Evolutionary conservation across 2,797 vertebrate genomes (phyloP), one percentile per base, ranked within the genome.

Genomic region (Ara ararauna): DNA sequence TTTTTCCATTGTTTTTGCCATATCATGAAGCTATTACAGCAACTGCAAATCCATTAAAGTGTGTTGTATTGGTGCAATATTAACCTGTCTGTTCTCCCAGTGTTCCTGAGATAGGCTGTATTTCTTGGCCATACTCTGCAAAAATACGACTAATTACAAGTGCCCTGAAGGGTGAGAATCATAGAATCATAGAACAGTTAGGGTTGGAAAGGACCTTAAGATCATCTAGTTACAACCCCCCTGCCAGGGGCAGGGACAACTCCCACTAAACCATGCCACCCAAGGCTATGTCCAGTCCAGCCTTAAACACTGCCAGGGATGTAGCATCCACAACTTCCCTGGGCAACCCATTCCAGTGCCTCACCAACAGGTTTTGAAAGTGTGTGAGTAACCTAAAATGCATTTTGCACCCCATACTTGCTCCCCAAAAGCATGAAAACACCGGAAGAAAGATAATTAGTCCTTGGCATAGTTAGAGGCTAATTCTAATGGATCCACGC

Each of bases 1-100:
- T 67, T 68, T 72, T 73, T 45, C 42, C 68, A 26, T 73, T 62
- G 44, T 76, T 70, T 21, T 1, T 56, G 77, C 80, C 92, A 23
- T 65, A 84, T 38, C 94, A 13, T 64, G 20, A 85, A 76, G 60
- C 74, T 90, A 16, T 91, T 76, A 51, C 32, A 93, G 58, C 91
- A 87, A 53, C 20, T 64, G 51, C 34, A 11, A 45, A 78, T 73
- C 51, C 60, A 3, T 71, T 67, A 2, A n/a, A 72, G 82, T 67
- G 54, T 93, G 51, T 77, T 24, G 21, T 73, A 26, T 29, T 23
- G 44, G 44, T 95, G 96, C 92, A 92, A 82, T 91, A 77, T 84
- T 13, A 77, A 92, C 81, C 73, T 79, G 77, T 80, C 36, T 60
- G 71, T 87, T 60, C 64, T 78, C 91, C 65, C 91, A 60, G 85